A percentile compares a stretch with the other conserved stretches of the same genome.
These are phyloP conservation scores for Coracopsis vasa DNA, from an alignment of 2,113 vertebrate species.

Conservation along the genomic window DNA sequence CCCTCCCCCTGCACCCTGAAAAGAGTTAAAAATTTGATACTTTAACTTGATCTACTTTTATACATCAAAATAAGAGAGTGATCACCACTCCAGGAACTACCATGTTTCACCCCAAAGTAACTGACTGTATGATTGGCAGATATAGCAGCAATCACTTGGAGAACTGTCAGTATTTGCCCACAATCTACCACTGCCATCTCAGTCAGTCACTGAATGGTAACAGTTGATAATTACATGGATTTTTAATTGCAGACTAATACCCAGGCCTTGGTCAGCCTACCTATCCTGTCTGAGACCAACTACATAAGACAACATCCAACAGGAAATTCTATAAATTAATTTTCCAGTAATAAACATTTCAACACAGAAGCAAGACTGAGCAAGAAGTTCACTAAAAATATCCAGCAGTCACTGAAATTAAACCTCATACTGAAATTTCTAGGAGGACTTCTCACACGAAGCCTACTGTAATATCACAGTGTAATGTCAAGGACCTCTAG, in stretches of 20 bases:
- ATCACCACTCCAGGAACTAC: neutral
- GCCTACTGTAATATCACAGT: neutral
- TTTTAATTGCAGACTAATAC: neutral
- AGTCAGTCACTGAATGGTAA: neutral
- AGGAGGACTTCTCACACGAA: neutral
- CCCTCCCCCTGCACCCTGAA: neutral
- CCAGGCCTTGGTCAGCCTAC: neutral
- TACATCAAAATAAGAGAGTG: neutral
- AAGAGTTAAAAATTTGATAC: neutral
- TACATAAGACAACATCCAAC: neutral
- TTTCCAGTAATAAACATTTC: neutral
- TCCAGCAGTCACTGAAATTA: neutral
- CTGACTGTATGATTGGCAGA: neutral
- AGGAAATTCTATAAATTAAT: neutral
- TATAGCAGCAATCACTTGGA: neutral
- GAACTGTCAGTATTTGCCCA: neutral
- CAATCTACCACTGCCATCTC: neutral
- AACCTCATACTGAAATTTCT: neutral
- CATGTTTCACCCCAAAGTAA: neutral
- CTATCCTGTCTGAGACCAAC: neutral
- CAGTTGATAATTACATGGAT: neutral
- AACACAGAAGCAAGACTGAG: neutral
- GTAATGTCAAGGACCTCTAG: neutral
- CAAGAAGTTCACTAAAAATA: neutral
- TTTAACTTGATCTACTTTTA: neutral